Conservation (phyloP, 2,113 vertebrate genomes). For the Nanorana parkeri region DNA sequence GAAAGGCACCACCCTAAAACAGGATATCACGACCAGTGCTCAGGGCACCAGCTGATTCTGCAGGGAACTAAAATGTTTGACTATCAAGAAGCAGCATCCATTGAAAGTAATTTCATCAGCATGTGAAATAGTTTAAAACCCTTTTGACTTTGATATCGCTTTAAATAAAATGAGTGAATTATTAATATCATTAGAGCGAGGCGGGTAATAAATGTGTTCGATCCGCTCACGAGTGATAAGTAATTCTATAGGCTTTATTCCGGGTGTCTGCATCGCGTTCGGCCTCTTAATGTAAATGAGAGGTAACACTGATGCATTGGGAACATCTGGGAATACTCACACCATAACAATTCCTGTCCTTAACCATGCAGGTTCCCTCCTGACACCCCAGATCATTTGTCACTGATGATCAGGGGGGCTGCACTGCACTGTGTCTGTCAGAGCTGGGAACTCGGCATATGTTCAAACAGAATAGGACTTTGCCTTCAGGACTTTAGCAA, state of each 20-base stretch:
- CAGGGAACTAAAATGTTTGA: no score
- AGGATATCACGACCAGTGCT: no score
- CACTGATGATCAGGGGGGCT: not conserved
- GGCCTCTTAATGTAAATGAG: conserved; percentile 25
- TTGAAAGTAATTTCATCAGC: no score
- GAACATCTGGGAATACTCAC: conserved; percentile 47
- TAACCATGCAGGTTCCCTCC: conserved; percentile 29
- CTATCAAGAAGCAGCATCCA: no score
- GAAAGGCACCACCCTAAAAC: no score
- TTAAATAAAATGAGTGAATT: no score
- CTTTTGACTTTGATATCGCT: no score
- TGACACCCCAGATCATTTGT: conserved; percentile 19
- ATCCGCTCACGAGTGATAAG: not conserved
- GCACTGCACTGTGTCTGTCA: not conserved
- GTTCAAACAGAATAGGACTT: not conserved
- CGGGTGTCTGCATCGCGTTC: conserved; percentile 28
- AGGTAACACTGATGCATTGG: not conserved
- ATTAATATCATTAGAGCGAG: not conserved
- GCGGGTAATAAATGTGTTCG: not conserved
- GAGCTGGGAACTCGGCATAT: not conserved
- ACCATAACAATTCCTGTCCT: conserved; percentile 14
- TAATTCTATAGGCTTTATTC: conserved; percentile 30
- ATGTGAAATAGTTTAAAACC: no score
- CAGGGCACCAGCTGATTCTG: no score
- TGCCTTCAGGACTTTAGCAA: no score